These are phyloP conservation scores for Rhabdomys dilectus DNA, from an alignment of 2,113 vertebrate genomes.

Conservation along the genomic window DNA sequence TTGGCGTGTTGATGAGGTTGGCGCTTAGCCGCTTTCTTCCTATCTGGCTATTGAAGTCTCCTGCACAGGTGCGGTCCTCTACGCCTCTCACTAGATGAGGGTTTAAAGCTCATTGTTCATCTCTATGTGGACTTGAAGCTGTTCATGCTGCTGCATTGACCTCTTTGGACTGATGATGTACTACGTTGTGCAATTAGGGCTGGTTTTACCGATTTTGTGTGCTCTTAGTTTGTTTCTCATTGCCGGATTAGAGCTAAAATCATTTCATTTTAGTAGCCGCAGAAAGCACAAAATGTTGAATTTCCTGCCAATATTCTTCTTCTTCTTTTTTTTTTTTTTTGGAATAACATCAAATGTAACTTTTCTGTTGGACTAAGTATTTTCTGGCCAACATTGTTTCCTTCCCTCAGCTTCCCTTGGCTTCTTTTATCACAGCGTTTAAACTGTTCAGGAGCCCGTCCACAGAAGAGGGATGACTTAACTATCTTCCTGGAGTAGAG, in stretches of 20 bases:
- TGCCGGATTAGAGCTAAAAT: conserved; percentile 54
- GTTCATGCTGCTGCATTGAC: background rate
- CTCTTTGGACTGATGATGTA: background rate
- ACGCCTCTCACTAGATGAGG: conserved; percentile 21
- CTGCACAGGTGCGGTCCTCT: conserved; percentile 24
- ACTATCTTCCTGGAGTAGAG: conserved; percentile 24
- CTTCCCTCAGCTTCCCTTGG: background rate
- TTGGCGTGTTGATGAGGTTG: conserved; percentile 24
- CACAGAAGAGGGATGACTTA: background rate
- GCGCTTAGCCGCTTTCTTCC: conserved; percentile 3
- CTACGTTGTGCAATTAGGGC: background rate
- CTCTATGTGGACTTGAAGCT: background rate
- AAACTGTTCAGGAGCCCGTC: background rate
- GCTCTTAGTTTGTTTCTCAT: conserved; percentile 64
- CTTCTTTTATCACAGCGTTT: conserved; percentile 42
- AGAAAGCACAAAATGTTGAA: conserved; percentile 50
- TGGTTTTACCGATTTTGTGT: conserved; percentile 4
- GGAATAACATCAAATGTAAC: conserved; percentile 62
- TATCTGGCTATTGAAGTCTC: conserved; percentile 55
- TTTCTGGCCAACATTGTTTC: background rate
- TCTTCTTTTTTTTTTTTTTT: conserved; percentile 33
- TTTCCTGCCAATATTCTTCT: conserved; percentile 60
- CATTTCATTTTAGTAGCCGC: conserved; percentile 60
- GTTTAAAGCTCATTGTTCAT: conserved; percentile 29
- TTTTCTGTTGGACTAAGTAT: conserved; percentile 20